Base-by-base conservation (phyloP, 1,140 invertebrate genomes). In the Acromyrmex echinatior region DNA sequence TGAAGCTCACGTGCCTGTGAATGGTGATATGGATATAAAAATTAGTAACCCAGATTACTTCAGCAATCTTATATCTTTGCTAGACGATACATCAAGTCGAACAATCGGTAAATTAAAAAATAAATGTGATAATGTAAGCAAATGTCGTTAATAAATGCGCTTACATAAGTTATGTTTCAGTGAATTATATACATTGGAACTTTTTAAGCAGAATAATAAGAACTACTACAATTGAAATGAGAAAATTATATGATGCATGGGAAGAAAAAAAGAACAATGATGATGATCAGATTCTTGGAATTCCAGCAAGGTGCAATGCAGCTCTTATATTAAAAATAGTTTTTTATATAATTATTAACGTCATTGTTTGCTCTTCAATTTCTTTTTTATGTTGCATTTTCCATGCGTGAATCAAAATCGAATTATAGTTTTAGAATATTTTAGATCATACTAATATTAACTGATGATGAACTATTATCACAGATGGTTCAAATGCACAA, bases 151-250 rank as follows among this genome's bases (percentile, higher is more conserved):
- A 74, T n/a, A 39, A 16, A 73, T 0, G 0, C 2, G 16, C 16
- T 53, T 21, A 35, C 31, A 0, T 3, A 31, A 25, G 25, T 68
- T 58, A 73, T 65, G 18, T 62, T 31, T 31, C 58, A 92, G 92
- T 91, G 3, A 92, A 92, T 60, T 92, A 92, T 49, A 66, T 92
- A 51, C 92, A 92, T 21, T 92, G 92, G 92, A 71, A 87, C 18
- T 91, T 92, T 10, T 14, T 92, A 2, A 91, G 82, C 25, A 78
- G 28, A 45, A 56, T 86, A 39, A 65, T 92, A 76, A 73, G 74
- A 9, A 49, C 80, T 58, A 91, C 89, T 10, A 92, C 86, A 0
- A 62, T 62, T 3, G 31, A 81, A 65, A 89, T 92, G 89, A 87
- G 73, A 58, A 51, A 51, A 14, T 51, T 88, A 1, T 85, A 86